Base-by-base conservation (phyloP, 2,888 invertebrate species). In the Cosmopolites sordidus region DNA sequence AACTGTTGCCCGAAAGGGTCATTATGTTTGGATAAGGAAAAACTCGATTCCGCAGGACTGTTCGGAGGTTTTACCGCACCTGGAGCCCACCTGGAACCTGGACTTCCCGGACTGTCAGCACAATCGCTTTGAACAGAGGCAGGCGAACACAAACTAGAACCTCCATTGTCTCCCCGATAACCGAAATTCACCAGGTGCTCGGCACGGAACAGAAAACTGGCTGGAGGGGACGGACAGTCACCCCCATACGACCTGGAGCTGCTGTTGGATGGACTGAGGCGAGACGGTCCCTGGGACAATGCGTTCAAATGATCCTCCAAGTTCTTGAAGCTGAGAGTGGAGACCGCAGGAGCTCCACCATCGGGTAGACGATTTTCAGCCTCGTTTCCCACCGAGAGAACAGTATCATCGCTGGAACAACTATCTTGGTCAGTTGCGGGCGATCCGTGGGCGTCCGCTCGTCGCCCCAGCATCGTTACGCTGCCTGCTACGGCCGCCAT, bases 341-440 rank as follows among this genome's bases (percentile, higher is more conserved):
- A 51, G 3, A 15, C 14, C 69, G 1, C 27, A 2, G 43, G 49
- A 9, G 12, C 37, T 9, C 47, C 41, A 14, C 44, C 48, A 15
- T 30, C 22, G 1, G 54, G 47, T 9, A 52, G 75, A 29, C 40
- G 46, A 27, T 54, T 51, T 16, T 81, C 79, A 1, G 81, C 83
- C 64, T 90, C 89, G 67, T 89, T 88, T 4, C 89, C 89, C 59
- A 90, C 89, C 62, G 89, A 89, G 27, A 90, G 69, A 2, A 89
- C 89, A 39, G 89, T 90, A 66, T 87, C 89, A 64, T 87, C 87
- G 63, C 85, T 85, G 62, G 84, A 83, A 60, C 84, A 83, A 54
- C 86, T 86, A 58, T 80, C 79, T 14, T 81, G 80, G 60, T 79
- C 78, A 11, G 79, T 74, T 29, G 39, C 22, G 4, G 71, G 66